Evolutionary conservation across 2,113 vertebrate genomes (phyloP).

Genomic region (Bungarus multicinctus): DNA sequence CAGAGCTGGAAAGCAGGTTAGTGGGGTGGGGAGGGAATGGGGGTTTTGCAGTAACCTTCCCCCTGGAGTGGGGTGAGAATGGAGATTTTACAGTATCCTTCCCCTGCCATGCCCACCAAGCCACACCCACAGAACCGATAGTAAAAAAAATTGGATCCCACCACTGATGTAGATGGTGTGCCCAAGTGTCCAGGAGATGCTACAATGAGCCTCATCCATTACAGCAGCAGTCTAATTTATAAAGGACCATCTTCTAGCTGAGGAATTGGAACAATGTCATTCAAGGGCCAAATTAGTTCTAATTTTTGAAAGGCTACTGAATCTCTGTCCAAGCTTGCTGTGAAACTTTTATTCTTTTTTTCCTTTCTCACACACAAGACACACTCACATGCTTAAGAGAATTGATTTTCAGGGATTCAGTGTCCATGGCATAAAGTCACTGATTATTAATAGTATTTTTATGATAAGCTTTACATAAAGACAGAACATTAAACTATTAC

Average conservation of each 20-base stretch:
- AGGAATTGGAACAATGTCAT: not conserved
- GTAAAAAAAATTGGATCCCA: too few species aligned
- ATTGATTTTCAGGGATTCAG: not conserved
- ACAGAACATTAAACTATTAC: not conserved
- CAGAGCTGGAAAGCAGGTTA: too few species aligned
- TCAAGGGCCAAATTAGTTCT: not conserved
- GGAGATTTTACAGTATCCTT: too few species aligned
- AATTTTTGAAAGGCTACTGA: not conserved
- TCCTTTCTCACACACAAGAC: not conserved
- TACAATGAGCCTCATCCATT: not conserved
- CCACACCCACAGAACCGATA: too few species aligned
- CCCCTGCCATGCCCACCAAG: too few species aligned
- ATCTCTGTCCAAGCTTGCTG: not conserved
- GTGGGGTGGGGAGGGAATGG: too few species aligned
- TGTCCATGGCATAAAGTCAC: not conserved
- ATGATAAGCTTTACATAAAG: not conserved
- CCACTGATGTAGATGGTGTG: not conserved
- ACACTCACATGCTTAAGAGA: not conserved
- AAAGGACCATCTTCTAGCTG: not conserved
- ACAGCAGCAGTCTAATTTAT: not conserved
- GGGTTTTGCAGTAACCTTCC: too few species aligned
- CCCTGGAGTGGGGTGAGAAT: too few species aligned
- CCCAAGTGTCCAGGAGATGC: not conserved
- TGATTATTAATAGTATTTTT: not conserved
- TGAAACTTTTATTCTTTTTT: not conserved